Percentiles rank a stretch among this genome's conserved stretches.
Evolutionary conservation across 2,888 invertebrate genomes (phyloP).

Genomic region (Leptodirus hochenwartii): DNA sequence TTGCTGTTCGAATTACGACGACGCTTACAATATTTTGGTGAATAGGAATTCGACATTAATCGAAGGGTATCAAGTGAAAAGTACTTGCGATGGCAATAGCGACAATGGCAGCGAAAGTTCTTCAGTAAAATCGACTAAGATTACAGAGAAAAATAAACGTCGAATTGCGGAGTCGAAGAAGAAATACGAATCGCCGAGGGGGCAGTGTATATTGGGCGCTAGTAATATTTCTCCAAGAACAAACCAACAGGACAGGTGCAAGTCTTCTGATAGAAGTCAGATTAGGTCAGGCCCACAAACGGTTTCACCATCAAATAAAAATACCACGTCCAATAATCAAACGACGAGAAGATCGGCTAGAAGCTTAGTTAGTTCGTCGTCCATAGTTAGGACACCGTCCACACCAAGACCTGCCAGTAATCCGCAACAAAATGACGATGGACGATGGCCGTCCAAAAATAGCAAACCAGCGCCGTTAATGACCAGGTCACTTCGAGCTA

Average conservation of each 20-base stretch:
- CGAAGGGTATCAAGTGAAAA: conserved; percentile 23
- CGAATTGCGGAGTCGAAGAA: conserved; percentile 28
- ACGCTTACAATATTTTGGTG: conserved; percentile 31
- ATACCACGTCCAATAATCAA: too few species aligned
- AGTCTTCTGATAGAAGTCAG: conserved; percentile 5
- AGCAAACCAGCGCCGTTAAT: conserved; percentile 26
- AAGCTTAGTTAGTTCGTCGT: too few species aligned
- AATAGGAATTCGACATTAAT: conserved; percentile 25
- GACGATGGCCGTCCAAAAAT: conserved; percentile 44
- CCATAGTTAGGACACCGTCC: conserved; percentile 12
- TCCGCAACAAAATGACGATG: conserved; percentile 49
- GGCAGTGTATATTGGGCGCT: conserved; percentile 1
- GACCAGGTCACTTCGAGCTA: conserved; percentile 23
- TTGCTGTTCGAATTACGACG: conserved; percentile 55
- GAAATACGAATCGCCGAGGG: conserved; percentile 4
- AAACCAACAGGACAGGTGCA: conserved; percentile 3
- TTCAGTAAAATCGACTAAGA: conserved; percentile 30
- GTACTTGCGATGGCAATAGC: conserved; percentile 34
- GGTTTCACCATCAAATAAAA: conserved; percentile 6
- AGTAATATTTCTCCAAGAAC: background rate
- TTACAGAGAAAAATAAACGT: conserved; percentile 40
- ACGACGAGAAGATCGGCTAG: conserved; percentile 26
- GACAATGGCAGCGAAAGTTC: conserved; percentile 66
- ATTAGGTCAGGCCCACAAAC: too few species aligned
- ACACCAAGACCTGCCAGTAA: conserved; percentile 15